phyloP scores from a whole-genome alignment of 2,113 vertebrate species.

The Telmatochromis sp. region DNA sequence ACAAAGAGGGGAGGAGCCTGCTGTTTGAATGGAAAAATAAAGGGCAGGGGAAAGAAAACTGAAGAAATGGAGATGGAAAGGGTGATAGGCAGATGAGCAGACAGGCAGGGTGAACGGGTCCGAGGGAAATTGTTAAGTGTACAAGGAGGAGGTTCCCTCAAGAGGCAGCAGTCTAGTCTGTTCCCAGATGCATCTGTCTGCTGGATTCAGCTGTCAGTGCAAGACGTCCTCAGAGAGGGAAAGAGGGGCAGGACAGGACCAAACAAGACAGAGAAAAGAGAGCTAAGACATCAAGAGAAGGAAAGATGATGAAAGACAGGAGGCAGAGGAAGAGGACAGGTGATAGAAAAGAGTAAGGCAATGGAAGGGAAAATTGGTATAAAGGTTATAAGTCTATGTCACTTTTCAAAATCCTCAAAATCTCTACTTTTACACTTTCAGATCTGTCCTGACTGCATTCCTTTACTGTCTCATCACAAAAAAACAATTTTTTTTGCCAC shows the following conservation, averaged over 20 bases:
- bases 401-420: not conserved
- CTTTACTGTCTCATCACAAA: not conserved
- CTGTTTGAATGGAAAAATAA: not conserved
- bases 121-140: constrained; percentile 3
- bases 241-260: not conserved
- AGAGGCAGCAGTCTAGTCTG: not conserved
- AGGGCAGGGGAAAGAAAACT: not conserved
- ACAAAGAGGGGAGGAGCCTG: constrained; percentile 16
- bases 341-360: not conserved
- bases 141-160: constrained; percentile 8
- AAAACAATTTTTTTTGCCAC: not conserved
- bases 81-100: constrained; percentile 3
- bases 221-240: not conserved
- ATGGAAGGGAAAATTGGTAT: not conserved
- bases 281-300: not conserved
- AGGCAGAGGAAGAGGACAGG: not conserved
- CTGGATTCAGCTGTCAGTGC: constrained; percentile 29
- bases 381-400: not conserved
- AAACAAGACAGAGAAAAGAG: not conserved
- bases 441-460: not conserved
- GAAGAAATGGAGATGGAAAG: not conserved
- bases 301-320: not conserved
- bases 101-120: not conserved
- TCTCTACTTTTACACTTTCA: not conserved
- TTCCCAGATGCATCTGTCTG: constrained; percentile 4